Evolutionary conservation across 2,797 vertebrate species (phyloP).

Genomic region (Pangasius krempfi): DNA sequence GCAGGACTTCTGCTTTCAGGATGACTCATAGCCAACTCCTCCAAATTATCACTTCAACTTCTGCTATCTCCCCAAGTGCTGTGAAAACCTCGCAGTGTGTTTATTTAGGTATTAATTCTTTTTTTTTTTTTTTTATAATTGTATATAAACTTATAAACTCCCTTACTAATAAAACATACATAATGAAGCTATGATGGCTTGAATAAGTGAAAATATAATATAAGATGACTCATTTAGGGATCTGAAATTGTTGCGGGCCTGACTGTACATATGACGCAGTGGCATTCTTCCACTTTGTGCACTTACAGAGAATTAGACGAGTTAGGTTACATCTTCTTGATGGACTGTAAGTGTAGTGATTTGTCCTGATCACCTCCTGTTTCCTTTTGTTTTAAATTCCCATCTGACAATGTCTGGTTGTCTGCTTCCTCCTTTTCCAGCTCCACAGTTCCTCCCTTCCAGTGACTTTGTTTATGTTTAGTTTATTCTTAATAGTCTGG

Average conservation of each 20-base stretch:
- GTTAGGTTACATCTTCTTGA: neutral
- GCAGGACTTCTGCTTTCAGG: slow-evolving; percentile 63
- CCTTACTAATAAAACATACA: neutral
- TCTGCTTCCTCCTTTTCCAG: slow-evolving; percentile 8
- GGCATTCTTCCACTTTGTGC: neutral
- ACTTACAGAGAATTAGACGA: neutral
- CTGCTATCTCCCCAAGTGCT: slow-evolving; percentile 32
- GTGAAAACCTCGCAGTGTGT: neutral
- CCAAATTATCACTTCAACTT: slow-evolving; percentile 49
- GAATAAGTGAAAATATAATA: neutral
- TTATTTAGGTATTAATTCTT: neutral
- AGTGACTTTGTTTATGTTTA: neutral
- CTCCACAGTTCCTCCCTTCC: neutral
- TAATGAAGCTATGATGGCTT: neutral
- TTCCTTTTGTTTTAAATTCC: slow-evolving; percentile 12
- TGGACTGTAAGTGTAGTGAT: neutral
- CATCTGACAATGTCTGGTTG: neutral
- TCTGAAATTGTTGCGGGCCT: neutral
- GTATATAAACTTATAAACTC: neutral
- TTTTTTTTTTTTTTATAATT: neutral
- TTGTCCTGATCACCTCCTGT: neutral
- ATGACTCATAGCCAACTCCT: slow-evolving; percentile 55
- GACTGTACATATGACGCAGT: neutral
- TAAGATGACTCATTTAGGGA: neutral
- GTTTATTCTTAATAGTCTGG: neutral